Evolutionary conservation across 2,113 vertebrate genomes (phyloP).

Genomic region (Heteronetta atricapilla): DNA sequence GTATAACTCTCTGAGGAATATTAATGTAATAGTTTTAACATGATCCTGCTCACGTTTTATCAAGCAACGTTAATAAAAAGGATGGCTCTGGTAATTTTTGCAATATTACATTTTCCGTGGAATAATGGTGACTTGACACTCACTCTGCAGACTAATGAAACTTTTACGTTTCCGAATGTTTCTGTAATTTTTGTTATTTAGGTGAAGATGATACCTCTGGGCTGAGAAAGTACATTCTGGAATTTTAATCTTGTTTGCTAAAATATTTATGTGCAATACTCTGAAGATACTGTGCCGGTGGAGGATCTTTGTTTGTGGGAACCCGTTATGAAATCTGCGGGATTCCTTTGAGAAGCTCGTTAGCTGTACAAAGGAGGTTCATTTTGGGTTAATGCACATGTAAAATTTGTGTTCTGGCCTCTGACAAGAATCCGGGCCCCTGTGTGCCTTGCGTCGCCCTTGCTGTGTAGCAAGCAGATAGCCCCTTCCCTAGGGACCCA

Average conservation of each 20-base stretch:
- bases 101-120: slow-evolving; percentile 24
- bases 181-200: neutral
- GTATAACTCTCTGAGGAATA: slow-evolving; percentile 58
- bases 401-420: neutral
- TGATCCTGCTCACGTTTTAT: slow-evolving; percentile 56
- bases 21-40: slow-evolving; percentile 69
- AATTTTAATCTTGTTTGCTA: slow-evolving; percentile 42
- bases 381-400: neutral
- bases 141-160: slow-evolving; percentile 16
- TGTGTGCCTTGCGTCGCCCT: neutral
- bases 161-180: neutral
- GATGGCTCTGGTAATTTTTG: slow-evolving; percentile 40
- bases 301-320: neutral
- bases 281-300: neutral
- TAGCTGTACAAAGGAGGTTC: neutral
- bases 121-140: slow-evolving; percentile 5
- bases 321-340: neutral
- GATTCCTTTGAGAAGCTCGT: neutral
- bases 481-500: neutral
- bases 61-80: slow-evolving; percentile 50
- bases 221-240: neutral
- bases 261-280: neutral
- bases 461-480: neutral
- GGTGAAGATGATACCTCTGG: neutral
- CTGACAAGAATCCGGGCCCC: neutral